phyloP scores from a whole-genome alignment of 2,797 vertebrate genomes.

The Tachyglossus aculeatus region DNA sequence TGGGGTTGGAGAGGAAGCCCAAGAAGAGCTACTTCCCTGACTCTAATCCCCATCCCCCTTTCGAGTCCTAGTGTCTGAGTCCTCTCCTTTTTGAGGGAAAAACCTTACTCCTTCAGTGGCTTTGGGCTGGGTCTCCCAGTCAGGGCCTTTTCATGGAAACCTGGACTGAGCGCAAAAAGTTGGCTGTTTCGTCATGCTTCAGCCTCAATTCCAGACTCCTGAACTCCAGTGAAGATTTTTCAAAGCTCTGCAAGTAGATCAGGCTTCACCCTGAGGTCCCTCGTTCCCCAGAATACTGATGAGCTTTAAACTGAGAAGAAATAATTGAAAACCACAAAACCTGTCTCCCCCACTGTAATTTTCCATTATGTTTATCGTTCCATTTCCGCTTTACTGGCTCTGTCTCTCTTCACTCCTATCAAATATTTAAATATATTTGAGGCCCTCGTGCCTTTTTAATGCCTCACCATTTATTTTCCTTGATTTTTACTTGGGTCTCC shows the following conservation, averaged over 20 bases:
- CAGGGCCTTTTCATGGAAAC: too few relatives aligned
- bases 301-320: neutral
- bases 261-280: neutral
- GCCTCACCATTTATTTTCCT: neutral
- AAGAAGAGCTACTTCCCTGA: too few relatives aligned
- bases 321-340: neutral
- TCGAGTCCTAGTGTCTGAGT: too few relatives aligned
- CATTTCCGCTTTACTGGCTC: conserved; percentile 1
- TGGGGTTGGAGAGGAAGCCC: too few relatives aligned
- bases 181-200: too few relatives aligned
- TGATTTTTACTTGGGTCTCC: neutral
- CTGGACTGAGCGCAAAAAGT: too few relatives aligned
- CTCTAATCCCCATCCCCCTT: too few relatives aligned
- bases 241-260: neutral
- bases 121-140: too few relatives aligned
- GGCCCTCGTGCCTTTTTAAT: neutral
- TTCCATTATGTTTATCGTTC: neutral
- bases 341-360: neutral
- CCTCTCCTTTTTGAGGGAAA: too few relatives aligned
- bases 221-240: neutral
- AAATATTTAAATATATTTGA: conserved; percentile 12
- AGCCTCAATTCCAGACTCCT: too few relatives aligned
- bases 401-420: conserved; percentile 14
- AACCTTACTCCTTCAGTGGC: too few relatives aligned
- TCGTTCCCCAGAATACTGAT: neutral